These are phyloP conservation scores for Myrmecobius fasciatus DNA, from an alignment of 2,113 vertebrate species.

Conservation along the genomic window DNA sequence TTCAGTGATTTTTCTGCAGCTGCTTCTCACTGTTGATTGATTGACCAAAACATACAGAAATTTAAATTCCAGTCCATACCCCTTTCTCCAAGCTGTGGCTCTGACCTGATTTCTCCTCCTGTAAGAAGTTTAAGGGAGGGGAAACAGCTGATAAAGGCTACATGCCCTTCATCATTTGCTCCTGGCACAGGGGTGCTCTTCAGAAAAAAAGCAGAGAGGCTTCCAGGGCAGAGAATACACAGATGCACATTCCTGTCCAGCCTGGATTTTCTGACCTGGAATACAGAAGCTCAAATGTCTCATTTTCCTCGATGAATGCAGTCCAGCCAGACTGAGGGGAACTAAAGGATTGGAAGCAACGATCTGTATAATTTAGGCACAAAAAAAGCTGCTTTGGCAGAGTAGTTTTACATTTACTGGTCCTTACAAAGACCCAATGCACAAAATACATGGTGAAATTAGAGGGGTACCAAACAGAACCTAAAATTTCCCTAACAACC, in stretches of 20 bases:
- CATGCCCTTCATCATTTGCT: constrained; percentile 1
- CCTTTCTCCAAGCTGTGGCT: neutral
- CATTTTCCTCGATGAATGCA: neutral
- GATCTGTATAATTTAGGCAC: neutral
- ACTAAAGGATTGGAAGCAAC: neutral
- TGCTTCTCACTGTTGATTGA: neutral
- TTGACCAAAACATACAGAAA: neutral
- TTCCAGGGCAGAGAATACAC: neutral
- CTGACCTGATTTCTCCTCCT: neutral
- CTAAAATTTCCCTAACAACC: neutral
- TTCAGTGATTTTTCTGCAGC: neutral
- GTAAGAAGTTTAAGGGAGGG: neutral
- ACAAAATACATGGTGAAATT: neutral
- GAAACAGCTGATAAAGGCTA: neutral
- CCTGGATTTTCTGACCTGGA: constrained; percentile 1
- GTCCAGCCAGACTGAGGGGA: neutral
- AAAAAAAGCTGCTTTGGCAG: neutral
- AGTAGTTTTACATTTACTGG: neutral
- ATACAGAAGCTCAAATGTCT: neutral
- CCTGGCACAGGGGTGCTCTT: neutral
- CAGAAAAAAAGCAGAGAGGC: neutral
- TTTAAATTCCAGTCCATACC: neutral
- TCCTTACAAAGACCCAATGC: neutral
- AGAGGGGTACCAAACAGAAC: neutral
- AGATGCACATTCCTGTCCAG: neutral